These are phyloP conservation scores for Montipora capitata DNA, from an alignment of 92 coral and sea anemone genomes.

Conservation along the genomic window DNA sequence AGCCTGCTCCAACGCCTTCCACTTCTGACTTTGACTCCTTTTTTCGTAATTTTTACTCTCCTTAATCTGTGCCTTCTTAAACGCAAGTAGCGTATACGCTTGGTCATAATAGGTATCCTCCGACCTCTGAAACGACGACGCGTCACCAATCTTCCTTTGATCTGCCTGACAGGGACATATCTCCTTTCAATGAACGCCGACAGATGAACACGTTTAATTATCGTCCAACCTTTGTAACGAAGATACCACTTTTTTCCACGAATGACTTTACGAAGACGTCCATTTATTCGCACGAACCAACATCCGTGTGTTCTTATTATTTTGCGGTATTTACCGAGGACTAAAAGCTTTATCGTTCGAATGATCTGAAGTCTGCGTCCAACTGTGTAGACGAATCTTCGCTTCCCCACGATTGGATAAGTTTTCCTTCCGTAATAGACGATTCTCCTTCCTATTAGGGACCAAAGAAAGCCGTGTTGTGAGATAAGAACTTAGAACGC, in stretches of 20 bases:
- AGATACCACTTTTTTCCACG: constrained; percentile 29
- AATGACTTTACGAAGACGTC: neutral
- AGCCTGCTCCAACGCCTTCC: constrained; percentile 4
- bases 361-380: constrained; percentile 6
- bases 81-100: neutral
- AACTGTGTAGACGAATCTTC: neutral
- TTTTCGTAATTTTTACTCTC: neutral
- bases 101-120: neutral
- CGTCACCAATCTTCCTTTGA: constrained; percentile 1
- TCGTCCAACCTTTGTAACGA: neutral
- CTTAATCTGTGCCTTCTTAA: neutral
- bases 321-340: constrained; percentile 1
- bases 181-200: constrained; percentile 7
- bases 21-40: neutral
- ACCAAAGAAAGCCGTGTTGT: neutral
- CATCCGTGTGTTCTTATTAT: neutral
- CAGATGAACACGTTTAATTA: constrained; percentile 11
- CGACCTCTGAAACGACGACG: neutral
- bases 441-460: constrained; percentile 9
- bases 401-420: neutral
- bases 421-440: neutral
- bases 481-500: neutral
- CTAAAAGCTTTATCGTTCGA: neutral
- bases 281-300: neutral
- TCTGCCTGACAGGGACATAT: neutral